Conservation (phyloP, 2,797 vertebrate genomes). For the Capromys pilorides region DNA sequence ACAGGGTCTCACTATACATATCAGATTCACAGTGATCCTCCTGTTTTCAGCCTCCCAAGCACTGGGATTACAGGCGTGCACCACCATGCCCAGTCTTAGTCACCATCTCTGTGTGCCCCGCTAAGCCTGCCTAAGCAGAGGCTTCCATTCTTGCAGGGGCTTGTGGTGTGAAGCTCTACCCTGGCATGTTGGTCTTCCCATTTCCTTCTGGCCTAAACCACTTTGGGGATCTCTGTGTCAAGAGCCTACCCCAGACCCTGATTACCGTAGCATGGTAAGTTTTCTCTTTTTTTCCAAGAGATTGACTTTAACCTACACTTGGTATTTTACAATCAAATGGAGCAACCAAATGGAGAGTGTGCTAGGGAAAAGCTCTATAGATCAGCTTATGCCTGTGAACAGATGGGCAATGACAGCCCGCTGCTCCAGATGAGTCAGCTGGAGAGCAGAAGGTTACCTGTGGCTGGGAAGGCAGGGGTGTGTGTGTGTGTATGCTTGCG, state of each 20-base stretch:
- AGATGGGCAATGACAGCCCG: neutral
- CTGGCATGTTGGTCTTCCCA: neutral
- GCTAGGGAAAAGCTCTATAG: neutral
- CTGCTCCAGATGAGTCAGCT: neutral
- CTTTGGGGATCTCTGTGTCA: neutral
- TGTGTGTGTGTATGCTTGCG: neutral
- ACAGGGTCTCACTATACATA: too few relatives aligned
- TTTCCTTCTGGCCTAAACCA: neutral
- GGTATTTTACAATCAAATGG: neutral
- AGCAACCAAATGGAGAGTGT: neutral
- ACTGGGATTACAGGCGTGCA: too few relatives aligned
- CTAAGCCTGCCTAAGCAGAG: neutral
- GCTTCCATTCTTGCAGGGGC: neutral
- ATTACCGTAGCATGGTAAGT: neutral
- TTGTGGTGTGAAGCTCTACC: neutral
- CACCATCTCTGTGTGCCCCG: too few relatives aligned
- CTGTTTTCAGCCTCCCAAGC: too few relatives aligned
- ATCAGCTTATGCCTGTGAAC: neutral
- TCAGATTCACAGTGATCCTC: too few relatives aligned
- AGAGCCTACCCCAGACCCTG: neutral
- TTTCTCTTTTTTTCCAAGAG: neutral
- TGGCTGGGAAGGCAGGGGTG: neutral
- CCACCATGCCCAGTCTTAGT: too few relatives aligned
- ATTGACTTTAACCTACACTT: neutral
- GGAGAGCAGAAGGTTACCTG: neutral